phyloP scores from a whole-genome alignment of 2,797 vertebrate genomes.

The Percopsis omiscomaycus region DNA sequence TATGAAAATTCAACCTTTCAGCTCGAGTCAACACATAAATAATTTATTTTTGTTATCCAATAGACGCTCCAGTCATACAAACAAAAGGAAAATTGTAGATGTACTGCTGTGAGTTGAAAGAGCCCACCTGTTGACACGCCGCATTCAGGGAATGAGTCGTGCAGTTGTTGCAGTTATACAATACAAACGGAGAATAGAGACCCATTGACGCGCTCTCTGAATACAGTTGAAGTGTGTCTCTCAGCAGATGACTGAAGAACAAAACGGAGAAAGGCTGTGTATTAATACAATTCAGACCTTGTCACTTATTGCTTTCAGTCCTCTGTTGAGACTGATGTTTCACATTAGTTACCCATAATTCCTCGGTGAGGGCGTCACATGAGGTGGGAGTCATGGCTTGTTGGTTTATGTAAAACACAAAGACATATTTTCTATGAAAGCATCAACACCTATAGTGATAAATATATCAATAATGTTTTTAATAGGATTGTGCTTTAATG shows the following conservation, averaged over 20 bases:
- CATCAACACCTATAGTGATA: slow-evolving; percentile 3
- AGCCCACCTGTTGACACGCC: slow-evolving; percentile 63
- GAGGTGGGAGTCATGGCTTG: slow-evolving; percentile 54
- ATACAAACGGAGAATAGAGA: slow-evolving; percentile 56
- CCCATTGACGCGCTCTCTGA: slow-evolving; percentile 61
- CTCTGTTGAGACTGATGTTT: slow-evolving; percentile 24
- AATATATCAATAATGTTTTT: slow-evolving; percentile 27
- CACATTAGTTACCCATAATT: slow-evolving; percentile 32
- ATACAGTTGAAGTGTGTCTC: slow-evolving; percentile 65
- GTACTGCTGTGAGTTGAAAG: slow-evolving; percentile 59
- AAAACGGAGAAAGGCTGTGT: slow-evolving; percentile 55
- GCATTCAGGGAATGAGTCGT: slow-evolving; percentile 65
- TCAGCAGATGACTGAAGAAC: slow-evolving; percentile 60
- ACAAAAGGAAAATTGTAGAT: slow-evolving; percentile 14
- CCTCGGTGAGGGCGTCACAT: slow-evolving; percentile 30
- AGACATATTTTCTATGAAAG: slow-evolving; percentile 30
- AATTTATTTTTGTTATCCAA: slow-evolving; percentile 14
- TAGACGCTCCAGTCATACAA: slow-evolving; percentile 18
- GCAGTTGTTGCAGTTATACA: slow-evolving; percentile 63
- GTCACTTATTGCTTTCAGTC: slow-evolving; percentile 52
- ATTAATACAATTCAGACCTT: slow-evolving; percentile 61
- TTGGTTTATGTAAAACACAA: slow-evolving; percentile 31
- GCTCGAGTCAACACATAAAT: neutral
- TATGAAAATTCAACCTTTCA: neutral
- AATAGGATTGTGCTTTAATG: slow-evolving; percentile 5